Evolutionary conservation across 2,797 vertebrate species (phyloP), one percentile per base, ranked within the genome.

Genomic region (Microctenopoma steveboyesi): DNA sequence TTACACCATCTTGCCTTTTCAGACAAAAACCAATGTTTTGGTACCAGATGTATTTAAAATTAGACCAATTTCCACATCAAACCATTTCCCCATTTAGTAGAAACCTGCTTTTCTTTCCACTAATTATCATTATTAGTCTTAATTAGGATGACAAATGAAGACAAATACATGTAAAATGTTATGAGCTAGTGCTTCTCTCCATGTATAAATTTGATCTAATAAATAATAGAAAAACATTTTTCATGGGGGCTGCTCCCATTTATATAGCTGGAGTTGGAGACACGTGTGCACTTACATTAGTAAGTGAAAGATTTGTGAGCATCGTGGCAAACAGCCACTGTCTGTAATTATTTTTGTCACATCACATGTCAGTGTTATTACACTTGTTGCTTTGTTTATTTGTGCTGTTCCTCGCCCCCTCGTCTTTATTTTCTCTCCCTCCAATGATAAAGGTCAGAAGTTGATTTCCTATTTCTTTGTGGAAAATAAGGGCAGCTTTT

Each of bases 401-500:
- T 82, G 64, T 64, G 78, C 85, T 86, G 61, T 64, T 74, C 54
- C 35, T 76, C 76, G 69, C 47, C 55, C 61, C 43, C 72, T 70
- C 58, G 1, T 73, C 76, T 71, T 72, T 76, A 63, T 76, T 85
- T 88, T 73, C 46, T 76, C 71, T 79, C 59, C 69, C 75, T 85
- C 65, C 25, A 3, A 62, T 62, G 87, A 78, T 86, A 66, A 75
- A 84, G 78, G 79, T 88, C 63, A 8, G 60, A 74, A 77, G 89
- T 90, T 82, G 69, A 88, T 90, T 90, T 91, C 74, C 84, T 89
- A 58, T 84, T 86, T 85, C 82, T 74, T 68, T 79, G 70, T 86
- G 86, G 86, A 89, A 92, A 93, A 89, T 56, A 33, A 82, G 78
- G 85, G 83, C 84, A 81, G 82, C 57, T 84, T 88, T 91, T 93